phyloP scores from a whole-genome alignment of 2,888 invertebrate genomes.

The Cephus sareptanus region DNA sequence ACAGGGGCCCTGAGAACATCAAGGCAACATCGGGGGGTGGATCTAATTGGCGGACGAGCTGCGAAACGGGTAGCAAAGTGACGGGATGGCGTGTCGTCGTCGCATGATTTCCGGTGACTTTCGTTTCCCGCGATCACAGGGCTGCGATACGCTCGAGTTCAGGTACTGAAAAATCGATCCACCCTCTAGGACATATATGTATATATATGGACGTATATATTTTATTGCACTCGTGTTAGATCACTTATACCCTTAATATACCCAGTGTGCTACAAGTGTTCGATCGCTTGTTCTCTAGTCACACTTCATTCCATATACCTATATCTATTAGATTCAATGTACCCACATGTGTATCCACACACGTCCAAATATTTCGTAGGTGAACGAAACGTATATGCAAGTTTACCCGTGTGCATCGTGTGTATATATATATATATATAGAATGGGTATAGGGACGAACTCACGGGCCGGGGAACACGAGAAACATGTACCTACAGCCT shows the following conservation, averaged over 20 bases:
- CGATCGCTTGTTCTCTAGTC: constrained; percentile 30
- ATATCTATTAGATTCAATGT: neutral
- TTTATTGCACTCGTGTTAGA: too few species aligned
- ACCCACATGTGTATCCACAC: too few species aligned
- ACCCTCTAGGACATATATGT: neutral
- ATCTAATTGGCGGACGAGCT: neutral
- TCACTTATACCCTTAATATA: too few species aligned
- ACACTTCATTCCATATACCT: neutral
- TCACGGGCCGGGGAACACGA: constrained; percentile 14
- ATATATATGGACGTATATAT: neutral
- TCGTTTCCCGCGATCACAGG: constrained; percentile 50
- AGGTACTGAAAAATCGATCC: constrained; percentile 20
- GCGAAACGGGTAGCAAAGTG: constrained; percentile 16
- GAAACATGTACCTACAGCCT: constrained; percentile 14
- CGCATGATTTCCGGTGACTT: constrained; percentile 61
- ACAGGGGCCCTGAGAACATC: constrained; percentile 7
- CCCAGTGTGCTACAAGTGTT: constrained; percentile 34
- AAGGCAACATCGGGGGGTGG: constrained; percentile 9
- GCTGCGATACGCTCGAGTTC: constrained; percentile 11
- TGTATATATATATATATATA: too few species aligned
- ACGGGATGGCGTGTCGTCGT: constrained; percentile 57
- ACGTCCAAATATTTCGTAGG: too few species aligned
- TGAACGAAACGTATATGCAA: too few species aligned
- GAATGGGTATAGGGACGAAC: neutral
- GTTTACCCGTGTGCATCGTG: too few species aligned